Base-by-base conservation (phyloP, 2,888 invertebrate genomes). In the Caenorhabditis sp. region DNA sequence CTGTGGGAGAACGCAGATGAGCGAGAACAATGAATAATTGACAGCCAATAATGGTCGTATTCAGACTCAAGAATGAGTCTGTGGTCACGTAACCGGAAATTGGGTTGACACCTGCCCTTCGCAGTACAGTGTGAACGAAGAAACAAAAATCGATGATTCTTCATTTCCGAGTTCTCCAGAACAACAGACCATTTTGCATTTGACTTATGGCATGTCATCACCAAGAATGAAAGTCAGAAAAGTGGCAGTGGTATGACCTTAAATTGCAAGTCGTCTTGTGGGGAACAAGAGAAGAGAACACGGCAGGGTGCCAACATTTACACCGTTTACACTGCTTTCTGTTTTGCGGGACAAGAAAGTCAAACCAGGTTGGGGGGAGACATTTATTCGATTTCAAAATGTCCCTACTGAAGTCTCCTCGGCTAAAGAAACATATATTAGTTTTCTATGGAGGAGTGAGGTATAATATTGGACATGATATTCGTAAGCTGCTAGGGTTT, bases 221-320 rank as follows among this genome's bases (percentile, higher is more conserved):
- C 0, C 22, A n/a, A 49, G 6, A 49, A 38, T 4, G 31, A 35
- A 35, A n/a, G 44, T 16, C 38, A 54, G 24, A 68, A 38, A 35
- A 16, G 35, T 22, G 22, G 31, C 10, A 38, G 66, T 66, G 22
- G 68, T 54, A 8, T 38, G 69, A 69, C 59, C 77, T 77, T 63
- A 69, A 76, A 59, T 61, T 69, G 61, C 47, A 70, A 70, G 77
- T 77, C 63, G 77, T 69, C 70, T 63, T 28, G 69, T 22, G 63
- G 56, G 56, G 44, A 77, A 77, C 77, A 69, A 64, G 70, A 44
- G 7, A 51, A 22, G 22, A 69, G 77, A 79, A 79, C 79, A 79
- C 79, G 79, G 79, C 79, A 79, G 79, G 79, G 79, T 79, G 79
- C 79, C 79, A 72, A 54, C 54, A 77, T 77, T 77, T 69, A 77